Evolutionary conservation across 1,140 invertebrate species (phyloP).

Genomic region (Bombus ignitus): DNA sequence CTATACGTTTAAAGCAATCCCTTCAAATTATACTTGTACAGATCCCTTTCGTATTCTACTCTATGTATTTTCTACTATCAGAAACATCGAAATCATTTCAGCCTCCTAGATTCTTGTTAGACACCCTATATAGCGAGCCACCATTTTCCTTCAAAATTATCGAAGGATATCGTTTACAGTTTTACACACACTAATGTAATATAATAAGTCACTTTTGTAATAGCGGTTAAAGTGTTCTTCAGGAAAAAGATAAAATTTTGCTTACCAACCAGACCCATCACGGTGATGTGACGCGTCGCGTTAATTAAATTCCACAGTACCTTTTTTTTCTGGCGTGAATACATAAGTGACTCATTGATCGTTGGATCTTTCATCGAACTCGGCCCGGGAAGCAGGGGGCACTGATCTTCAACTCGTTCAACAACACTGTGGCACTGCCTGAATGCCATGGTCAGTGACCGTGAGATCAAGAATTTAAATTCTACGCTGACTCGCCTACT

Average conservation of each 20-base stretch:
- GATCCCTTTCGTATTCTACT: too few species aligned
- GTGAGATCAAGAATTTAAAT: slow-evolving; percentile 70
- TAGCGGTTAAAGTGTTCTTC: background rate
- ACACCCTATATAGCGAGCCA: too few species aligned
- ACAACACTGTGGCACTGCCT: slow-evolving; percentile 65
- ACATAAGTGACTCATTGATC: slow-evolving; percentile 56
- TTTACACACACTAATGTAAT: background rate
- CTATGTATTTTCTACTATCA: too few species aligned
- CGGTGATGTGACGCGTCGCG: background rate
- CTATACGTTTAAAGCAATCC: too few species aligned
- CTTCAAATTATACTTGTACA: too few species aligned
- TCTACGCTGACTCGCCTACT: slow-evolving; percentile 53
- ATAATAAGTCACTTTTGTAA: background rate
- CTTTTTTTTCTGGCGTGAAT: slow-evolving; percentile 22
- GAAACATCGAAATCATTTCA: too few species aligned
- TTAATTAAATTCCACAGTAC: slow-evolving; percentile 17
- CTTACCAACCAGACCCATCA: background rate
- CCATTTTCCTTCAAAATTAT: background rate
- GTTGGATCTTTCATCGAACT: slow-evolving; percentile 48
- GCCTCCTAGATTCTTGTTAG: too few species aligned
- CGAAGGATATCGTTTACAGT: background rate
- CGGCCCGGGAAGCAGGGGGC: slow-evolving; percentile 56
- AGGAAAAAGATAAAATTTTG: background rate
- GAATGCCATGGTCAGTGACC: slow-evolving; percentile 69
- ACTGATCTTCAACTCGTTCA: slow-evolving; percentile 68